These are phyloP conservation scores for Microtus montanus DNA, from an alignment of 2,113 vertebrate genomes.

Conservation along the genomic window DNA sequence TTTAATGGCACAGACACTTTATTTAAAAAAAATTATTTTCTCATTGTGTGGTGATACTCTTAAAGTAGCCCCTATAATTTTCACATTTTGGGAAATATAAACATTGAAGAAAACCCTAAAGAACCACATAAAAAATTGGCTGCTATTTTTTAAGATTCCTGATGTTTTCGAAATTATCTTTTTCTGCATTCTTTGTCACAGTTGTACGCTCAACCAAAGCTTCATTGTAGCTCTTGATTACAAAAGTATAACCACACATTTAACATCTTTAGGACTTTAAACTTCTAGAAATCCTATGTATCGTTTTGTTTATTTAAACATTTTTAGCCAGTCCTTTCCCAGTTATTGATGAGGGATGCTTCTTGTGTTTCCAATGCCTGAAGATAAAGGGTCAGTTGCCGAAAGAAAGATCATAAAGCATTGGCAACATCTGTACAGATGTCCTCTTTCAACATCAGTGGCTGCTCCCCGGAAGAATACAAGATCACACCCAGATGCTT, in stretches of 20 bases:
- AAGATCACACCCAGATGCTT: constrained; percentile 80
- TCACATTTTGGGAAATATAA: constrained; percentile 35
- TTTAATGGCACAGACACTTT: constrained; percentile 22
- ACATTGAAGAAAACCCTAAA: constrained; percentile 68
- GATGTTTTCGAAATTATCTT: constrained; percentile 71
- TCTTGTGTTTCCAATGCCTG: background rate
- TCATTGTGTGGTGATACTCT: background rate
- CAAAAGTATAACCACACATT: constrained; percentile 62
- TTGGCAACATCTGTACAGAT: constrained; percentile 78
- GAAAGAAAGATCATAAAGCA: constrained; percentile 73
- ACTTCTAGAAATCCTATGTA: background rate
- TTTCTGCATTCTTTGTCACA: constrained; percentile 47
- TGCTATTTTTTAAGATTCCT: constrained; percentile 77
- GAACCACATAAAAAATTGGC: constrained; percentile 31
- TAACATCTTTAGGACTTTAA: constrained; percentile 78
- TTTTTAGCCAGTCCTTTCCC: background rate
- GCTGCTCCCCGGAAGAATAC: constrained; percentile 79
- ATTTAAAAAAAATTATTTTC: background rate
- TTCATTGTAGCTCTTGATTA: constrained; percentile 76
- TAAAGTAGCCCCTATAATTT: background rate
- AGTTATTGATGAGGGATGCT: constrained; percentile 43
- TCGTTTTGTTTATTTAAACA: constrained; percentile 19
- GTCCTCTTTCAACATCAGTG: constrained; percentile 79
- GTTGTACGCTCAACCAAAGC: constrained; percentile 45
- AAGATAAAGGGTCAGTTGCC: constrained; percentile 70